A percentile compares a stretch with the other conserved stretches of the same genome.
Evolutionary conservation across 2,888 invertebrate genomes (phyloP).

Genomic region (Ormia ochracea): DNA sequence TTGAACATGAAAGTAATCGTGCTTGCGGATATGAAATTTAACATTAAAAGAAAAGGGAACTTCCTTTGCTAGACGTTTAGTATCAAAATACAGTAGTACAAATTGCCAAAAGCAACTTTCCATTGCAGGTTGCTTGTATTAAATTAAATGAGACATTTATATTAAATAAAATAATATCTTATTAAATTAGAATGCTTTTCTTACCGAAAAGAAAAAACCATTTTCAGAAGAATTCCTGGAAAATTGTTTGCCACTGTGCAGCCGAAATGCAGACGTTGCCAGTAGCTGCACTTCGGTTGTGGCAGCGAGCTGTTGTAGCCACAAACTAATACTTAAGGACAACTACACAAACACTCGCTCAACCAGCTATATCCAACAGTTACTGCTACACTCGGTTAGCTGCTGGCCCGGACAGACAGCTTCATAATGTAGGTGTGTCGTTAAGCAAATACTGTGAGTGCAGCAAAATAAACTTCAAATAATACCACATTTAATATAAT

Average conservation of each 20-base stretch:
- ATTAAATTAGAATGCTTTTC: no score
- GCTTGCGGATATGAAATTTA: not conserved
- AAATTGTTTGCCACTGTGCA: not conserved
- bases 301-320: not conserved
- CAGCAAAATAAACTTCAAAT: conserved; percentile 15
- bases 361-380: not conserved
- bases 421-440: not conserved
- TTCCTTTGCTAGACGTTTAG: no score
- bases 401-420: not conserved
- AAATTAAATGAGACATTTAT: no score
- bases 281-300: not conserved
- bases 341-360: not conserved
- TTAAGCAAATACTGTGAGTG: not conserved
- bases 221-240: not conserved
- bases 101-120: no score
- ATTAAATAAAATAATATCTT: no score
- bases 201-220: no score
- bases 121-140: no score
- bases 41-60: not conserved
- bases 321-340: not conserved
- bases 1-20: not conserved
- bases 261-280: not conserved
- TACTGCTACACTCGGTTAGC: not conserved
- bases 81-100: no score
- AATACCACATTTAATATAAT: conserved; percentile 21